Evolutionary conservation across 2,888 invertebrate genomes (phyloP).

Genomic region (Leptopilina myrica): DNA sequence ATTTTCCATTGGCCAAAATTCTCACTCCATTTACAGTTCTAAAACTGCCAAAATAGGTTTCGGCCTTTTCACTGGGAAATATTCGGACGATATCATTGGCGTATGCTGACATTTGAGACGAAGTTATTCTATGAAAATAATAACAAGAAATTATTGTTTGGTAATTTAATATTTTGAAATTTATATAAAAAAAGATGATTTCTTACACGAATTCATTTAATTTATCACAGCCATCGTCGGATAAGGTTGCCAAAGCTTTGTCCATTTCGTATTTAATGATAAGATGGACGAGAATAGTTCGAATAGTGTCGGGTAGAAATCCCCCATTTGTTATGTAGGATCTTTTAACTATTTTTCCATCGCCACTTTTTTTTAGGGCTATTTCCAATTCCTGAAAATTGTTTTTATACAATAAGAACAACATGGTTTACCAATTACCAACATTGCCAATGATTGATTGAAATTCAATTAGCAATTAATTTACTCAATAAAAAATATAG

Average conservation of each 20-base stretch:
- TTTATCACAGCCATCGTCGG: conserved; percentile 30
- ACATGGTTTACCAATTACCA: no score
- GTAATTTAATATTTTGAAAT: background rate
- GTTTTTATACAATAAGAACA: background rate
- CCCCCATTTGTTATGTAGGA: conserved; percentile 35
- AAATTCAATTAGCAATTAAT: no score
- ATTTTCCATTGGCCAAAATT: conserved; percentile 40
- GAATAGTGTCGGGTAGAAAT: conserved; percentile 29
- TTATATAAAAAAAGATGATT: background rate
- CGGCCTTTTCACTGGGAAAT: conserved; percentile 38
- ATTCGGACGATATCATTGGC: conserved; percentile 39
- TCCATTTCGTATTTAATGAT: conserved; percentile 37
- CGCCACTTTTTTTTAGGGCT: background rate
- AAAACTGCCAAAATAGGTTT: conserved; percentile 42
- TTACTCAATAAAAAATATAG: background rate
- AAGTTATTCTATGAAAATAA: conserved; percentile 12
- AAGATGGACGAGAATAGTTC: conserved; percentile 27
- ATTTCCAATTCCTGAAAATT: conserved; percentile 10
- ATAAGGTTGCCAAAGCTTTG: conserved; percentile 23
- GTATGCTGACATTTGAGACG: conserved; percentile 19
- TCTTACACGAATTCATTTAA: conserved; percentile 25
- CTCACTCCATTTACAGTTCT: conserved; percentile 18
- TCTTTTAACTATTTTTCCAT: conserved; percentile 34
- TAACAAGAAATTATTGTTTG: background rate
- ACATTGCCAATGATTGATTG: no score